These are phyloP conservation scores for Drosophila auraria DNA, from an alignment of 1,140 invertebrate genomes.

Conservation along the genomic window DNA sequence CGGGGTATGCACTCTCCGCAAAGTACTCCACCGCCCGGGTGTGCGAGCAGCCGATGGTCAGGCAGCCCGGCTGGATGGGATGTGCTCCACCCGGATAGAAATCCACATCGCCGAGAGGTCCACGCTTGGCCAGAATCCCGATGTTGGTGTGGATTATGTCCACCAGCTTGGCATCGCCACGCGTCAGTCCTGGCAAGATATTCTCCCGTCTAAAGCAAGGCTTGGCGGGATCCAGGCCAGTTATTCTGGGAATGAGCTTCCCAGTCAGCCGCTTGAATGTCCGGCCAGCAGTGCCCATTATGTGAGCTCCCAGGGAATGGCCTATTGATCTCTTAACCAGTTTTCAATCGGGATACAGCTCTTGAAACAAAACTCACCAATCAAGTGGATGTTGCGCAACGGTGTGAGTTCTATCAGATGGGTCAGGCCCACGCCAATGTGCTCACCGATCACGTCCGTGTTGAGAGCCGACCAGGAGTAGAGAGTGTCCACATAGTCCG, in stretches of 20 bases:
- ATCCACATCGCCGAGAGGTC: slow-evolving; percentile 88
- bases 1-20: slow-evolving; percentile 86
- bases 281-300: slow-evolving; percentile 86
- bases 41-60: slow-evolving; percentile 88
- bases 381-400: slow-evolving; percentile 75
- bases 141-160: slow-evolving; percentile 92
- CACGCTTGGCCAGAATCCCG: slow-evolving; percentile 87
- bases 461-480: slow-evolving; percentile 84
- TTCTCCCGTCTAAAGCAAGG: slow-evolving; percentile 87
- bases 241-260: slow-evolving; percentile 86
- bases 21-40: slow-evolving; percentile 88
- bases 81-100: slow-evolving; percentile 88
- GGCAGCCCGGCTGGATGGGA: slow-evolving; percentile 86
- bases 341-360: not conserved
- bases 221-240: slow-evolving; percentile 90
- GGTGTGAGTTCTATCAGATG: slow-evolving; percentile 65
- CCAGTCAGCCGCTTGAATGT: slow-evolving; percentile 78
- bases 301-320: slow-evolving; percentile 86
- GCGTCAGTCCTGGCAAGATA: slow-evolving; percentile 85
- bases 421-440: slow-evolving; percentile 63
- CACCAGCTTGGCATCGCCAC: slow-evolving; percentile 87
- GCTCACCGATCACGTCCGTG: slow-evolving; percentile 74
- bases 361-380: slow-evolving; percentile 44
- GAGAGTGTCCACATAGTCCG: slow-evolving; percentile 76
- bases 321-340: slow-evolving; percentile 29